Evolutionary conservation across 2,888 invertebrate genomes (phyloP), one percentile per base, ranked within the genome.

Genomic region (Bembecia ichneumoniformis): DNA sequence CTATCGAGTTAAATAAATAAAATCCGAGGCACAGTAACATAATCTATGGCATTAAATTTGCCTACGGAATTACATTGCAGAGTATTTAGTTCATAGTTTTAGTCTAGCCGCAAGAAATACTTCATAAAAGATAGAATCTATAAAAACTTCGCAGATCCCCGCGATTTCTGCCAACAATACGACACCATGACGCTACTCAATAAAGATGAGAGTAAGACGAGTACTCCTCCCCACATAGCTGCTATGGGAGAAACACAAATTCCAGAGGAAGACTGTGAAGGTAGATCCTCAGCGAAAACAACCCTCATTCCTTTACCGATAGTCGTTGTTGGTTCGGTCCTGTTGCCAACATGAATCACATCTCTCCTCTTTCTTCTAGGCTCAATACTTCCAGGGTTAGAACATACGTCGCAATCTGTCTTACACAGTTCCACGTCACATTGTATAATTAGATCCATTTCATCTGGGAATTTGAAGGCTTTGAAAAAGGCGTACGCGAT

Each of bases 351-450:
- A 49, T 86, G 82, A 15, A 81, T 73, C n/a, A 84, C 49, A 51
- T 89, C 88, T 52, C 87, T 72, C 51, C 83, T 72, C 49, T 72
- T 74, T 43, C 88, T 79, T 48, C 73, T 82, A 1, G 89, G 88
- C 40, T 88, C 88, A 11, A 88, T 74, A 64, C 90, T 90, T 56
- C 92, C 92, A 35, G 90, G 88, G 55, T 90, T 89, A 0, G 92
- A 90, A 60, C 94, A 94, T 34, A 91, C 89, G 51, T 92, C 92
- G 63, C 95, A 95, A 59, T 93, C 91, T 11, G 91, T 92, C 77
- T 94, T 94, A 66, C 94, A 95, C 0, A 95, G 78, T 65, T 94
- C 94, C 0, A 95, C 92, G 55, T 94, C 94, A 63, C 95, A 95
- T 70, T 94, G 94, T 52, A 95, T 90, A 58, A 92, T 91, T 47